Conservation (phyloP, 2,113 vertebrate genomes). For the Orcinus orca region DNA sequence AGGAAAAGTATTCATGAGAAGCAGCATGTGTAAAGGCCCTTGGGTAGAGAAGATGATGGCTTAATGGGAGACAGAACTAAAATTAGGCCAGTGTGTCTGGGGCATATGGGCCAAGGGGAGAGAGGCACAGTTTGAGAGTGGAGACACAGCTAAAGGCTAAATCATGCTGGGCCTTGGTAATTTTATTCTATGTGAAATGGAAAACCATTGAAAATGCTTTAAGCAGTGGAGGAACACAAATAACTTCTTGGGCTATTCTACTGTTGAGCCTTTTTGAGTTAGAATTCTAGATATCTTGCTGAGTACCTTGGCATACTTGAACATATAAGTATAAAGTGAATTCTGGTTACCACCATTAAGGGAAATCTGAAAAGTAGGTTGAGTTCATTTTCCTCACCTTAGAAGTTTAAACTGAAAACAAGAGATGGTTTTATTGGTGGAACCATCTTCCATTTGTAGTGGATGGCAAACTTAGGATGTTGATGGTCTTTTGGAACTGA, state of each 20-base stretch:
- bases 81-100: background rate
- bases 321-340: conserved; percentile 6
- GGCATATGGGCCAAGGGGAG: background rate
- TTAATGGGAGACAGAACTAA: background rate
- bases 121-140: background rate
- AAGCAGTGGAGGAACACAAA: background rate
- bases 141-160: background rate
- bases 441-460: background rate
- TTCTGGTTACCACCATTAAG: background rate
- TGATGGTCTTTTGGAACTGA: background rate
- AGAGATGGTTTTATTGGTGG: background rate
- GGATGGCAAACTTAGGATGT: background rate
- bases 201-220: background rate
- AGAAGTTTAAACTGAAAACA: background rate
- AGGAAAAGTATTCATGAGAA: background rate
- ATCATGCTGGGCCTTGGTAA: background rate
- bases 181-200: background rate
- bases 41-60: background rate
- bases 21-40: background rate
- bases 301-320: background rate
- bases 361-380: background rate
- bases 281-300: conserved; percentile 5
- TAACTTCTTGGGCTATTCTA: background rate
- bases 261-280: background rate
- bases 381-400: background rate